Percentiles rank a stretch among this genome's conserved stretches.
Evolutionary conservation across 1,140 invertebrate genomes (phyloP).

Genomic region (Ostrea denselamellosa): DNA sequence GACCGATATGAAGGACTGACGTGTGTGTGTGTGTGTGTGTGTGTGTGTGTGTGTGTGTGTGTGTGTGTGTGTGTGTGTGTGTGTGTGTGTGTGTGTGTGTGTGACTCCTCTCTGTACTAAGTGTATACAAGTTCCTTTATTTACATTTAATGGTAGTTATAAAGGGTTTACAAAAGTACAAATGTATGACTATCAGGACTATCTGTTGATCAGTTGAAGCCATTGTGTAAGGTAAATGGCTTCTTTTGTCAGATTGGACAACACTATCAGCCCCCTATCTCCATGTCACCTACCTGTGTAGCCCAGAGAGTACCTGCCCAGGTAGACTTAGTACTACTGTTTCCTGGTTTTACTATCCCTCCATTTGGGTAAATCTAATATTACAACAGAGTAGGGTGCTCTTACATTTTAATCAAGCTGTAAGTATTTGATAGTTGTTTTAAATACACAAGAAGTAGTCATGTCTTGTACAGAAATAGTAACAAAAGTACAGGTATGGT

Average conservation of each 20-base stretch:
- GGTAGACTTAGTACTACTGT: background rate
- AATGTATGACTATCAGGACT: background rate
- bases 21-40: too few relatives aligned
- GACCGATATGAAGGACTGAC: background rate
- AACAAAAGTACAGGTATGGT: background rate
- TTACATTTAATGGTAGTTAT: slow-evolving; percentile 6
- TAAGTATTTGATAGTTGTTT: background rate
- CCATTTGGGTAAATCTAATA: background rate
- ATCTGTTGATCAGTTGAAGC: slow-evolving; percentile 14
- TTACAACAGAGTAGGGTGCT: too few relatives aligned
- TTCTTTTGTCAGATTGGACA: background rate
- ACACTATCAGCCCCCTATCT: slow-evolving; percentile 8
- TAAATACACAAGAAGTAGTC: background rate
- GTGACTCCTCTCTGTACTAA: background rate
- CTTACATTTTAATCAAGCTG: too few relatives aligned
- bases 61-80: background rate
- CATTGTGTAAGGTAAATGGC: background rate
- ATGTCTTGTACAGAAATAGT: background rate
- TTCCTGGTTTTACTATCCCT: background rate
- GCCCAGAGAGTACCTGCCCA: background rate
- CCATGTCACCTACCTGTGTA: background rate
- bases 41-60: background rate
- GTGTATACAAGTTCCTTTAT: background rate
- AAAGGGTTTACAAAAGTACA: slow-evolving; percentile 26
- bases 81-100: background rate